Percentiles rank a stretch among this genome's conserved stretches.
phyloP scores from a whole-genome alignment of 1,140 invertebrate genomes.

The Trachymyrmex septentrionalis region DNA sequence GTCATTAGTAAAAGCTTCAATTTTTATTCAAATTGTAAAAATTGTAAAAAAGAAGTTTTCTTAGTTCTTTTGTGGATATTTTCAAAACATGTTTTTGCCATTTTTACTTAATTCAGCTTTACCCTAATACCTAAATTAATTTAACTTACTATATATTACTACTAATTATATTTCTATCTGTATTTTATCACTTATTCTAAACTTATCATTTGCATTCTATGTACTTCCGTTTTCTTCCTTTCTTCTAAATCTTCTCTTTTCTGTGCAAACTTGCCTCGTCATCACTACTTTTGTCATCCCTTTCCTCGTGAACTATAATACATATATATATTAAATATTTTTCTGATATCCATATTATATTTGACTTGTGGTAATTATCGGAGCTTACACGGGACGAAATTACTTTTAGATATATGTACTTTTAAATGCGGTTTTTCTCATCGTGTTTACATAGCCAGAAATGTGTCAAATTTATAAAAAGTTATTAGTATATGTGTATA shows the following conservation, averaged over 20 bases:
- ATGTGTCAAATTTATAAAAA: conserved; percentile 3
- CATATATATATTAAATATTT: conserved; percentile 17
- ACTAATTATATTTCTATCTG: background rate
- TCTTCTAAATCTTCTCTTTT: background rate
- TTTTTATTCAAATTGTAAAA: background rate
- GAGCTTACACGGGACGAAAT: conserved; percentile 57
- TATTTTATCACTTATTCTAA: background rate
- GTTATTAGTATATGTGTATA: conserved; percentile 16
- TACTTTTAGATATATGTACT: conserved; percentile 41
- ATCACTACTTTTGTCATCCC: background rate
- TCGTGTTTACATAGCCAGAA: background rate
- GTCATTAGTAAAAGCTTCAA: background rate
- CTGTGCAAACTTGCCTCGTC: background rate
- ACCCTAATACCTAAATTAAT: background rate
- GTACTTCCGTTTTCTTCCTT: background rate
- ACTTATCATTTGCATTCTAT: background rate
- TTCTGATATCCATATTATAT: background rate
- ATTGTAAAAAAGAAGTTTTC: background rate
- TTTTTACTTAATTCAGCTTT: background rate
- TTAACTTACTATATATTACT: too few relatives aligned
- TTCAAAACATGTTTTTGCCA: background rate
- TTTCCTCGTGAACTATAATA: conserved; percentile 5
- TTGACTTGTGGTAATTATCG: conserved; percentile 2
- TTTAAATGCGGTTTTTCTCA: conserved; percentile 7
- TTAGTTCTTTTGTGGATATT: background rate